These are phyloP conservation scores for Molorchus minor DNA, from an alignment of 2,888 invertebrate species.

Conservation along the genomic window DNA sequence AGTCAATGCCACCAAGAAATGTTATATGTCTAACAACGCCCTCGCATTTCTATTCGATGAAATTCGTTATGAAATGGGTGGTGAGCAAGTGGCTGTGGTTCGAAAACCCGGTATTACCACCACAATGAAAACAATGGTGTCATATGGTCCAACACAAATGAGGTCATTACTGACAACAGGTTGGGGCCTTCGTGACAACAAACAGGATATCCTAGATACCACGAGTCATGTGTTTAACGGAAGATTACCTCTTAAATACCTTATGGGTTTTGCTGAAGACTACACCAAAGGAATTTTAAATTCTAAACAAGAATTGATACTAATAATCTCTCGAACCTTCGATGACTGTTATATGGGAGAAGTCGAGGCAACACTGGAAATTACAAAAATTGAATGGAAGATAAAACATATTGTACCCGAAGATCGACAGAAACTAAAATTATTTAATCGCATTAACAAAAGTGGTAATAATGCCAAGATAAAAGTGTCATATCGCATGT, in stretches of 20 bases:
- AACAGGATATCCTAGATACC: neutral
- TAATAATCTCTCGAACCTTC: too few relatives aligned
- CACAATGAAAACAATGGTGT: slow-evolving; percentile 1
- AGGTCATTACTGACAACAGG: neutral
- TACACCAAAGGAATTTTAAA: too few relatives aligned
- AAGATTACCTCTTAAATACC: slow-evolving; percentile 1
- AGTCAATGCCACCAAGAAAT: slow-evolving; percentile 9
- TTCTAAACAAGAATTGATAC: too few relatives aligned
- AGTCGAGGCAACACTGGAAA: slow-evolving; percentile 5
- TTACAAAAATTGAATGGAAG: slow-evolving; percentile 9
- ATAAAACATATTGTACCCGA: slow-evolving; percentile 13
- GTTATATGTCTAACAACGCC: slow-evolving; percentile 16
- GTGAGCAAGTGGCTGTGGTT: slow-evolving; percentile 18
- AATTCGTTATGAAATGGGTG: slow-evolving; percentile 22
- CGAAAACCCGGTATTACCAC: slow-evolving; percentile 5
- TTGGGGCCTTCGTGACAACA: neutral
- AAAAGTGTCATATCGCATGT: too few relatives aligned
- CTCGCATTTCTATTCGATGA: slow-evolving; percentile 15
- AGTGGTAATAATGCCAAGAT: neutral
- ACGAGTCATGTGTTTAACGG: neutral
- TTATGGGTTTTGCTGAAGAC: too few relatives aligned
- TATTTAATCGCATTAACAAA: slow-evolving; percentile 9
- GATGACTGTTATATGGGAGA: too few relatives aligned
- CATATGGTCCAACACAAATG: neutral
- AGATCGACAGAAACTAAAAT: slow-evolving; percentile 8